Evolutionary conservation across 1,140 invertebrate species (phyloP).

Genomic region (Arion vulgaris): DNA sequence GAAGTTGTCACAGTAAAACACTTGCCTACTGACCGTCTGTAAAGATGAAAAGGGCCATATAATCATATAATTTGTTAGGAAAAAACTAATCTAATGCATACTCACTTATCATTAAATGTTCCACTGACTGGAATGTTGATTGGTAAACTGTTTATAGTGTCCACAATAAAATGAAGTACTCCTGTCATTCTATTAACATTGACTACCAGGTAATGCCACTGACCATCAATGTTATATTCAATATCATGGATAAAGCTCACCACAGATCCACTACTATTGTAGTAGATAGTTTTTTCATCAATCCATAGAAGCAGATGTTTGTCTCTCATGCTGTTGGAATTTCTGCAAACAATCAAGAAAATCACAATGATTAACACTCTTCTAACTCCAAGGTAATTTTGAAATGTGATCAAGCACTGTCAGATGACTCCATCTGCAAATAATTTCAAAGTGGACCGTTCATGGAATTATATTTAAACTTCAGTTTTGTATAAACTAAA

Average conservation of each 20-base stretch:
- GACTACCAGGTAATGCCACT: slow-evolving; percentile 45
- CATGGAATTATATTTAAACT: too few relatives aligned
- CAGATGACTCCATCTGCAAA: too few relatives aligned
- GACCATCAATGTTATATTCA: slow-evolving; percentile 30
- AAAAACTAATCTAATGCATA: too few relatives aligned
- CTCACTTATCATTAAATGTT: slow-evolving; percentile 29
- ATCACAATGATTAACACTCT: background rate
- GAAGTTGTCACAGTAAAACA: too few relatives aligned
- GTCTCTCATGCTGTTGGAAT: slow-evolving; percentile 36
- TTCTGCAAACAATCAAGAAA: slow-evolving; percentile 4
- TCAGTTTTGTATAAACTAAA: too few relatives aligned
- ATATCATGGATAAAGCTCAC: background rate
- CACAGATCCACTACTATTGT: slow-evolving; percentile 3
- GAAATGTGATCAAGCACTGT: too few relatives aligned
- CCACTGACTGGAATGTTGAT: slow-evolving; percentile 14
- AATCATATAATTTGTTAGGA: too few relatives aligned
- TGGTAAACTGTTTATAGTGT: slow-evolving; percentile 30
- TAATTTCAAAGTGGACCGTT: too few relatives aligned
- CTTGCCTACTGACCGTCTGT: too few relatives aligned
- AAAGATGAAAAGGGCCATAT: too few relatives aligned
- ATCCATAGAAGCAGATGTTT: slow-evolving; percentile 40
- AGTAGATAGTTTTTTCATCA: slow-evolving; percentile 30
- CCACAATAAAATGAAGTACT: slow-evolving; percentile 38
- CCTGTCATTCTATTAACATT: slow-evolving; percentile 36
- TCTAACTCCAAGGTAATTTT: too few relatives aligned